A percentile compares a stretch with the other conserved stretches of the same genome.
Evolutionary conservation across 2,113 vertebrate species (phyloP).

Genomic region (Oceanodroma tethys): DNA sequence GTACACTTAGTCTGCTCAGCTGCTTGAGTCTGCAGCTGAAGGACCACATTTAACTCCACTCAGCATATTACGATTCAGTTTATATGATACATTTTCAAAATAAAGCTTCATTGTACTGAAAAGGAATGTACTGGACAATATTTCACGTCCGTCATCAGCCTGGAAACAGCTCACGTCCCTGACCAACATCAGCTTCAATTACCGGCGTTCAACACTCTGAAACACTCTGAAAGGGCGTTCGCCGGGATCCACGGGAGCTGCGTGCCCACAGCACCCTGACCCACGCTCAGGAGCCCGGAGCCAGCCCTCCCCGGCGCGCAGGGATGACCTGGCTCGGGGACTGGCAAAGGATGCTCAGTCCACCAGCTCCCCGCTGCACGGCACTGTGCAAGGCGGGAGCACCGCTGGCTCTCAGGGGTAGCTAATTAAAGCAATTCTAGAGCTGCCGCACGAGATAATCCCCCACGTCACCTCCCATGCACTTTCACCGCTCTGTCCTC

Average conservation of each 20-base stretch:
- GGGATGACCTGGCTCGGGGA: background rate
- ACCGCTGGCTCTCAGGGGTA: background rate
- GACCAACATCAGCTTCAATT: background rate
- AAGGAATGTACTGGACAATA: background rate
- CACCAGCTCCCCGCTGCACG: background rate
- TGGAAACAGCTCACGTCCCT: background rate
- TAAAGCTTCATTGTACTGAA: background rate
- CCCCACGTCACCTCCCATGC: background rate
- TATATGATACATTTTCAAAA: background rate
- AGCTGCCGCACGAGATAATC: fast-evolving
- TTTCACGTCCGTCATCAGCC: background rate
- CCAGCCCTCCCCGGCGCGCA: fast-evolving
- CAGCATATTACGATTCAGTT: background rate
- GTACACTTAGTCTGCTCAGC: background rate
- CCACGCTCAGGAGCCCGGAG: background rate
- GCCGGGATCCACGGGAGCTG: fast-evolving
- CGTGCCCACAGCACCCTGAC: fast-evolving
- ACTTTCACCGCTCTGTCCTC: background rate
- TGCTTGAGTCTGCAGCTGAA: background rate
- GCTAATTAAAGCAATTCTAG: background rate
- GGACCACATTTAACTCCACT: background rate
- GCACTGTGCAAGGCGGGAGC: background rate
- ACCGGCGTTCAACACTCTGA: background rate
- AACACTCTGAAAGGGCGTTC: background rate
- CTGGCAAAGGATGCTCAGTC: background rate